Evolutionary conservation across 2,113 vertebrate species (phyloP).

Genomic region (Syngnathus floridae): DNA sequence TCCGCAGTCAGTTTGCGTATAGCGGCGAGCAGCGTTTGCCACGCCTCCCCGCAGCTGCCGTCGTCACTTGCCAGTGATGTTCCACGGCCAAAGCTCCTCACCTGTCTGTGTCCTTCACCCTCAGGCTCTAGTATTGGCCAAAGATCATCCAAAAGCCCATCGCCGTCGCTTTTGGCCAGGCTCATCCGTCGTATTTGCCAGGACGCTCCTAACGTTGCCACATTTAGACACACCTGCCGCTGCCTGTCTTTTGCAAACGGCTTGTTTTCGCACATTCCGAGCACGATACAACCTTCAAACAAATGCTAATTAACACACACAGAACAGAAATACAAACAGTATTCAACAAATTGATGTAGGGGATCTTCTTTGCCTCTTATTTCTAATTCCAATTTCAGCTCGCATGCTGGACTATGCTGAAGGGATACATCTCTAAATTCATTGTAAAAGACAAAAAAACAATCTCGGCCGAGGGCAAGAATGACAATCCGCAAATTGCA

Average conservation of each 20-base stretch:
- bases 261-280: conserved; percentile 28
- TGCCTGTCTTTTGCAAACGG: conserved; percentile 22
- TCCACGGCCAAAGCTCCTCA: conserved; percentile 45
- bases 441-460: no score
- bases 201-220: conserved; percentile 42
- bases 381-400: neutral
- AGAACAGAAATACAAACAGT: neutral
- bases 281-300: neutral
- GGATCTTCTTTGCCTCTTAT: no score
- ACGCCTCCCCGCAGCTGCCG: conserved; percentile 42
- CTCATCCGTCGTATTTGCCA: conserved; percentile 18
- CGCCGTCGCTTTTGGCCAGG: conserved; percentile 22
- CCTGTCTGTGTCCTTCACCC: conserved; percentile 57
- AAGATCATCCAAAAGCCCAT: conserved; percentile 43
- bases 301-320: neutral
- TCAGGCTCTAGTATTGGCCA: conserved; percentile 43
- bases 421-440: neutral
- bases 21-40: conserved; percentile 14
- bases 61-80: conserved; percentile 54
- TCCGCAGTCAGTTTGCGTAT: neutral
- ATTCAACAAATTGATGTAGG: no score
- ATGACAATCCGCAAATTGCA: no score
- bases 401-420: neutral
- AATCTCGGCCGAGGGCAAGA: no score
- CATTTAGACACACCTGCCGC: conserved; percentile 44